Base-by-base conservation (phyloP, 2,113 vertebrate genomes). In the Geococcyx californianus region DNA sequence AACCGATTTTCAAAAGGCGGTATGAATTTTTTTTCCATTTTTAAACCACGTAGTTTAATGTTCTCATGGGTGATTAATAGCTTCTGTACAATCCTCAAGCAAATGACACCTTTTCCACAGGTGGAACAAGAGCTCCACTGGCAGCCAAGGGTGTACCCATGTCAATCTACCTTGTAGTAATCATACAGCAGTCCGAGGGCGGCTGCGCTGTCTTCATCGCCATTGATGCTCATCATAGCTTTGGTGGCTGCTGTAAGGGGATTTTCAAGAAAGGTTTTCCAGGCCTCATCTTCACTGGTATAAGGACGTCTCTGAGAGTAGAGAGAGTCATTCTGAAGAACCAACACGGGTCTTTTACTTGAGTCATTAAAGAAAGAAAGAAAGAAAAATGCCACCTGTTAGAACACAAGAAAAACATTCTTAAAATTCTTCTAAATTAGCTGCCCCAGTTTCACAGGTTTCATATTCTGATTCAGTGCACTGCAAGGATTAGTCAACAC, bases 191-290 rank as follows among this genome's bases (percentile, higher is more conserved):
- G 96, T 44, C 99, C 99, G 0, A 99, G 98, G 6, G 99, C 99
- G 2, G 99, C 99, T 0, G 99, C 99, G 1, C 99, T 99, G 98
- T 99, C 99, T 75, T 99, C 99, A 24, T 99, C 99, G 3, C 99
- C 99, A 13, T 99, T 99, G 96, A 99, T 99, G 97, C 99, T 99
- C 99, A 99, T 99, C 99, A 99, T 99, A 54, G 99, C 99, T 96
- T 99, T 99, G 97, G 99, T 99, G 70, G 99, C 99, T 4, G 99
- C 99, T 2, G 99, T 99, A 96, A 99, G 98, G 2, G 99, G 99
- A 97, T 99, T 99, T 97, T 99, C 99, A 97, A 99, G 98, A 94
- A 99, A 99, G 1, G 99, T 99, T 68, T 99, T 99, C 99, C 99
- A 99, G 64, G 99, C 99, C 84, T 99, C 99, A 72, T 99, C 99